Base-by-base conservation (phyloP, 2,113 vertebrate genomes). In the Conger conger region DNA sequence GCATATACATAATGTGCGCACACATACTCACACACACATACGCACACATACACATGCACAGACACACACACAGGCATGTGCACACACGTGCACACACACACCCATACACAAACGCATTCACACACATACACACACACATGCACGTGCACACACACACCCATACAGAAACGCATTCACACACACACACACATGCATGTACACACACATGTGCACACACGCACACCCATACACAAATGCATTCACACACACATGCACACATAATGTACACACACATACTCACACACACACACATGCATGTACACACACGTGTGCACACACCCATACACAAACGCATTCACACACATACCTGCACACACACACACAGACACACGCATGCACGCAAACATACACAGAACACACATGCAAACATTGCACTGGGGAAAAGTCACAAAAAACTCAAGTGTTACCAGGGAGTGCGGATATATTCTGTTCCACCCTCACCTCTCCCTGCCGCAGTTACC, bases 401-500 rank as follows among this genome's bases (percentile, higher is more conserved):
- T 3, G 3, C 7, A 9, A 18, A 6, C 57, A 63, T 20, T 73
- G 68, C 68, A 33, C 68, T 6, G 8, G 27, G n/a, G n/a, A n/a
- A 73, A n/a, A 73, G 15, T 90, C 90, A 87, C 85, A 73, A n/a
- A n/a, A n/a, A n/a, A n/a, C 68, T 83, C 88, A 89, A 89, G 91
- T 88, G 82, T 88, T 90, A 93, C 92, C 92, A 84, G 91, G 94
- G 94, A 92, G 92, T 80, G 87, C 83, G 68, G 63, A 88, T 88
- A 80, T 93, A 93, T 94, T 93, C 91, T 91, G 90, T 84, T 89
- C 68, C 84, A 85, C 91, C 91, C 88, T 83, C 79, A 85, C 79
- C 86, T 87, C 81, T 86, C 63, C 7, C 57, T 63, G 57, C 57
- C 18, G 20, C 57, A 63, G 57, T 63, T 63, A 63, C 57, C 57